Evolutionary conservation across 1,140 invertebrate genomes (phyloP), one percentile per base, ranked within the genome.

Genomic region (Tyrophagus putrescentiae): DNA sequence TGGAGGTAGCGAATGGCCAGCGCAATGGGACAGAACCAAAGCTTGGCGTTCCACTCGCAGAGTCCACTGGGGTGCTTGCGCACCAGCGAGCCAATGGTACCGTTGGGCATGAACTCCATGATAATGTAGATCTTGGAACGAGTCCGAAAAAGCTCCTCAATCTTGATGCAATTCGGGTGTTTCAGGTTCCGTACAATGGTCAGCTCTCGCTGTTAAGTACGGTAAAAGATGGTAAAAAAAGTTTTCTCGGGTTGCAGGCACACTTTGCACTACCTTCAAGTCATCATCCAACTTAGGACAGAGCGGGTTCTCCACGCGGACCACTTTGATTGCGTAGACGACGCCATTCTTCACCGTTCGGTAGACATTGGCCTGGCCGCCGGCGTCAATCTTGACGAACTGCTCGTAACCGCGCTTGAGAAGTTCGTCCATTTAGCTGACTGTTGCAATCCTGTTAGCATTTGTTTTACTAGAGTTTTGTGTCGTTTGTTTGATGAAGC

Each of bases 111-210:
- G 25, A 62, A 62, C 13, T 64, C 61, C 61, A 62, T 62, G 11
- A 62, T 18, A 63, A 62, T 62, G 62, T 62, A 62, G 11, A 62
- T 27, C 31, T 64, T 64, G 39, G n/a, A 13, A 36, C 62, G 48
- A 11, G 62, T 62, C 18, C 61, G 28, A 34, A 62, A 18, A 3
- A 62, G 25, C n/a, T 62, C 60, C n/a, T 62, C 25, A 7, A 31
- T 13, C 6, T 21, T 39, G 1, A 62, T 29, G 27, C 62, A 28
- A 62, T 62, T 60, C 4, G 33, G 29, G 44, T 62, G 60, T 29
- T 31, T 9, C 13, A 62, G 18, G 28, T 62, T 61, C 3, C 25
- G 16, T 4, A 62, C 16, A 16, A 62, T 62, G 18, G 18, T n/a
- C 21, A 62, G n/a, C 34, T 62, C 60, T 3, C 60, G 58, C 39